Base-by-base conservation (phyloP, 2,888 invertebrate species). In the Sepioteuthis lessoniana region DNA sequence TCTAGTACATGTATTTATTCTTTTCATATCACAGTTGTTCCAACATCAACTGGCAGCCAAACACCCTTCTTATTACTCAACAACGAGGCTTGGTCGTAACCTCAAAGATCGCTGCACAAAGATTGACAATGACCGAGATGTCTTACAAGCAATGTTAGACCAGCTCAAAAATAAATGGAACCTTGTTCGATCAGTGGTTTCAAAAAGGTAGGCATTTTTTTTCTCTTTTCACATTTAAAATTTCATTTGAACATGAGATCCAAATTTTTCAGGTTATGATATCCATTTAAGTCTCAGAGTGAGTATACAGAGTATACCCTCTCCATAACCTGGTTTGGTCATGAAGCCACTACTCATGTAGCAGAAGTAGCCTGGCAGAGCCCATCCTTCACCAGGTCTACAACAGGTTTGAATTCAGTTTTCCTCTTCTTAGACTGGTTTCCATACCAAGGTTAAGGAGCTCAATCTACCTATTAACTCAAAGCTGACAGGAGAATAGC, bases 91-190 rank as follows among this genome's bases (percentile, higher is more conserved):
- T 31, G 97, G 97, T 1, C 95, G 97, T n/a, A 96, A 96, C 95
- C 96, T 97, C 37, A 97, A 97, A 95, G 97, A 97, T 95, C 95
- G 97, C 91, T 97, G 97, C 94, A 96, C 96, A 7, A 97, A 97
- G 94, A 94, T 95, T 16, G 97, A 97, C 94, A 96, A 96, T 0
- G 97, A 97, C 94, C 95, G 96, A 91, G 97, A 97, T 21, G 95
- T 96, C 28, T 96, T 97, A 1, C 96, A 96, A 94, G 95, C 95
- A 94, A 97, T 97, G 97, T 95, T 97, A 42, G 97, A 97, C 95
- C 96, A 96, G 90, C 95, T 97, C 94, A 97, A 97, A 95, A 96
- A 96, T 95, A 97, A 96, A 95, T 97, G 97, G 97, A 97, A 96
- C 94, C 95, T 96, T 94, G 96, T 97, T 95, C 95, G 97, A 94